phyloP scores from a whole-genome alignment of 2,113 vertebrate species.

The Neotoma lepida region DNA sequence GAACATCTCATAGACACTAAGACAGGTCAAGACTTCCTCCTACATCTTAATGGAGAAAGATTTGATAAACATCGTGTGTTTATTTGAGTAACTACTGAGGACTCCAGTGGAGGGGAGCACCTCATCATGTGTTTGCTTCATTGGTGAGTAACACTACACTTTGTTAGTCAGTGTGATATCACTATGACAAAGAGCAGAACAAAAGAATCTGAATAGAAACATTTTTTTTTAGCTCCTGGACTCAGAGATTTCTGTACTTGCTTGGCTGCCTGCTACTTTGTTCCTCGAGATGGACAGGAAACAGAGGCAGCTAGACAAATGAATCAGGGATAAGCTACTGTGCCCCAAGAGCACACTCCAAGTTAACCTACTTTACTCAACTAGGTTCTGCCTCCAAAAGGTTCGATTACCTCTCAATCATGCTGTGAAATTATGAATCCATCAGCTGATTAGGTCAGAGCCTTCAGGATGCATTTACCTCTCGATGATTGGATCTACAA shows the following conservation, averaged over 20 bases:
- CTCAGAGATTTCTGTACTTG: neutral
- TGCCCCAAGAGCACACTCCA: neutral
- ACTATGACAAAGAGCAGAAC: neutral
- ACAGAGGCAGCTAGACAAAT: neutral
- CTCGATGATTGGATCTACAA: neutral
- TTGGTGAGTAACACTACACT: neutral
- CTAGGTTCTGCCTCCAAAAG: neutral
- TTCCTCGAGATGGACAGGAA: neutral
- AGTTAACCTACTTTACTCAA: neutral
- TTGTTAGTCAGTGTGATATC: neutral
- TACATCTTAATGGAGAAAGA: conserved; percentile 33
- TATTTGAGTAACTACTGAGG: conserved; percentile 2
- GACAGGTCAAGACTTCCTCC: neutral
- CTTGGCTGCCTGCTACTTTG: neutral
- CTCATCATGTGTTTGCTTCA: neutral
- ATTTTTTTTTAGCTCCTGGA: neutral
- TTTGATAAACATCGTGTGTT: conserved; percentile 14
- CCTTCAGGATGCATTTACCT: neutral
- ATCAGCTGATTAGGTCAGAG: neutral
- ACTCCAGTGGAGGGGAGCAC: neutral
- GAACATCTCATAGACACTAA: conserved; percentile 37
- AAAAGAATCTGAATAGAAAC: neutral
- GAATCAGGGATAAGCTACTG: neutral
- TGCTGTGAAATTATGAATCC: neutral
- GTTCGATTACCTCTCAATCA: neutral